Evolutionary conservation across 1,140 invertebrate genomes (phyloP).

Genomic region (Anastrepha ludens): DNA sequence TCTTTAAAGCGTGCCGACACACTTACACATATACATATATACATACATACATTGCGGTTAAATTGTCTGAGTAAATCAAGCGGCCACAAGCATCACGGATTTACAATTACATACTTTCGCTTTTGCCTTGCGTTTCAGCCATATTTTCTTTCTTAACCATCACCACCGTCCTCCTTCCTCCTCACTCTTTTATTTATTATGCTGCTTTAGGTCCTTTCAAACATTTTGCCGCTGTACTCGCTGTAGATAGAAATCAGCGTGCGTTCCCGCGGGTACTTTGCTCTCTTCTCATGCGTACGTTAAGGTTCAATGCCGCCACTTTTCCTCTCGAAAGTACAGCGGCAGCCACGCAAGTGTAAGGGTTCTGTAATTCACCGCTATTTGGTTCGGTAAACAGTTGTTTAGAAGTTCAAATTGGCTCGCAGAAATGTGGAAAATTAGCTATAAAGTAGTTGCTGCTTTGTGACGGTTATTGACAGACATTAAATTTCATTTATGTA

Average conservation of each 20-base stretch:
- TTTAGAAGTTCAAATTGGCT: conserved; percentile 1
- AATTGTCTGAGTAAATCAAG: not conserved
- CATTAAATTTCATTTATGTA: not conserved
- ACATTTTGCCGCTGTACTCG: not conserved
- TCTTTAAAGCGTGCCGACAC: not conserved
- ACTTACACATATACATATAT: not conserved
- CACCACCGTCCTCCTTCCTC: too few species aligned
- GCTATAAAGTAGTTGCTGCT: not conserved
- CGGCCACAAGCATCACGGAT: not conserved
- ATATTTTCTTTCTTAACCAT: too few species aligned
- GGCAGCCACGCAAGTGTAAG: not conserved
- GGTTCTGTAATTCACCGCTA: not conserved
- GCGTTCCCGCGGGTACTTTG: not conserved
- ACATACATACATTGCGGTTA: not conserved
- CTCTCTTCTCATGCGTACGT: not conserved
- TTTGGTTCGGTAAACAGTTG: not conserved
- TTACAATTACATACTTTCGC: not conserved
- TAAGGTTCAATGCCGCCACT: conserved; percentile 1
- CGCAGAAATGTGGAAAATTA: not conserved
- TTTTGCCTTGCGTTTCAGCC: not conserved
- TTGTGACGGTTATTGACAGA: not conserved
- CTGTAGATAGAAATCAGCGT: not conserved
- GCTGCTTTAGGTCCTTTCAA: not conserved
- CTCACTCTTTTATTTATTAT: not conserved
- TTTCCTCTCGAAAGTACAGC: not conserved